phyloP scores from a whole-genome alignment of 2,113 vertebrate species.

The Peromyscus leucopus region DNA sequence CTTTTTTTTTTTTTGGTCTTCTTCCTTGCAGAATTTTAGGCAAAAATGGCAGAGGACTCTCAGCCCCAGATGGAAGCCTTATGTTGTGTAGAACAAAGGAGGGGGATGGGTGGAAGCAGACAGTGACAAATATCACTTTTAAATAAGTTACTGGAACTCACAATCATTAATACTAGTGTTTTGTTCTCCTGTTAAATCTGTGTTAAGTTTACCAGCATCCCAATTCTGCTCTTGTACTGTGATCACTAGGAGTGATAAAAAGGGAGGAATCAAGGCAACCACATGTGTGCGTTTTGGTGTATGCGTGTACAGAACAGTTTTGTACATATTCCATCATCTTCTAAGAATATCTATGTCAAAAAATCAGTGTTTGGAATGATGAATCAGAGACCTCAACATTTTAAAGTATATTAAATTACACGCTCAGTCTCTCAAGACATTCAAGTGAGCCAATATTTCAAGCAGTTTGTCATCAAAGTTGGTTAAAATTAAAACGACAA shows the following conservation, averaged over 20 bases:
- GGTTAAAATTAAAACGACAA: constrained; percentile 76
- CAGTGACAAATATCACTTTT: neutral
- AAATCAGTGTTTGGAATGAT: constrained; percentile 63
- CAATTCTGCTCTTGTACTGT: constrained; percentile 46
- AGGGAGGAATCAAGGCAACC: neutral
- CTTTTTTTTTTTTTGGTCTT: neutral
- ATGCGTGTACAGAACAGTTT: neutral
- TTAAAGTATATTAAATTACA: constrained; percentile 72
- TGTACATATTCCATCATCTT: constrained; percentile 70
- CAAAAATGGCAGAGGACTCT: neutral
- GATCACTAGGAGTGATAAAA: constrained; percentile 16
- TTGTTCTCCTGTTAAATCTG: constrained; percentile 46
- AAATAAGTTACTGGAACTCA: neutral
- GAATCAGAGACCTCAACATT: constrained; percentile 45
- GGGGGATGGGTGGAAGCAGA: neutral
- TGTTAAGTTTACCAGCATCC: neutral
- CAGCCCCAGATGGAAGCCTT: neutral
- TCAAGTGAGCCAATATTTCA: constrained; percentile 59
- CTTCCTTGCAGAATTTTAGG: constrained; percentile 24
- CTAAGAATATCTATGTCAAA: constrained; percentile 45
- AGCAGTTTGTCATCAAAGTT: constrained; percentile 70
- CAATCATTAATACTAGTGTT: neutral
- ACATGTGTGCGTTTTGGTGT: neutral
- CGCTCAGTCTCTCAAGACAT: constrained; percentile 41
- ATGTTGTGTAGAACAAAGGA: neutral